phyloP scores from a whole-genome alignment of 1,140 invertebrate genomes.

The Diachasmimorpha longicaudata region DNA sequence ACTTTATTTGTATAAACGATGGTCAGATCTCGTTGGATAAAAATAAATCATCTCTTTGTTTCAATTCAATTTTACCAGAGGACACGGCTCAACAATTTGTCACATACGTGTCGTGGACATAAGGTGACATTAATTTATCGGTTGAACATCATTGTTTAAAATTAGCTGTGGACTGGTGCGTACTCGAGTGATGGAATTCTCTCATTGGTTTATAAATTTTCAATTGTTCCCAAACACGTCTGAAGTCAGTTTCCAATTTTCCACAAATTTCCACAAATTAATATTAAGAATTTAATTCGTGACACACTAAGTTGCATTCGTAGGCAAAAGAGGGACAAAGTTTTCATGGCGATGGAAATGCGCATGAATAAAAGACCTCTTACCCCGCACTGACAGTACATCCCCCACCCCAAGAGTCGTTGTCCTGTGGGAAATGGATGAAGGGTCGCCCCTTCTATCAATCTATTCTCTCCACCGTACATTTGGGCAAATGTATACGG shows the following conservation, averaged over 20 bases:
- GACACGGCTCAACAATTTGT: neutral
- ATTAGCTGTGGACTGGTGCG: neutral
- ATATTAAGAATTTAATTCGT: neutral
- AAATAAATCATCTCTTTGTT: slow-evolving; percentile 7
- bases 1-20: neutral
- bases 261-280: neutral
- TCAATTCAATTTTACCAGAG: neutral
- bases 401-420: neutral
- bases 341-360: neutral
- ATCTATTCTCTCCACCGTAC: neutral
- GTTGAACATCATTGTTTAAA: neutral
- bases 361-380: neutral
- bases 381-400: neutral
- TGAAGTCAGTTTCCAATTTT: neutral
- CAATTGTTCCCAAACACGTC: neutral
- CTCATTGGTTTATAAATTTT: neutral
- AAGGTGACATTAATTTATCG: neutral
- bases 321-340: neutral
- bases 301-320: neutral
- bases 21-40: neutral
- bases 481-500: neutral
- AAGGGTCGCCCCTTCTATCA: neutral
- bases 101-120: neutral
- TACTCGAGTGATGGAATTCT: neutral
- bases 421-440: neutral